Conservation (phyloP, 1,140 invertebrate genomes). For the Drosophila gunungcola region DNA sequence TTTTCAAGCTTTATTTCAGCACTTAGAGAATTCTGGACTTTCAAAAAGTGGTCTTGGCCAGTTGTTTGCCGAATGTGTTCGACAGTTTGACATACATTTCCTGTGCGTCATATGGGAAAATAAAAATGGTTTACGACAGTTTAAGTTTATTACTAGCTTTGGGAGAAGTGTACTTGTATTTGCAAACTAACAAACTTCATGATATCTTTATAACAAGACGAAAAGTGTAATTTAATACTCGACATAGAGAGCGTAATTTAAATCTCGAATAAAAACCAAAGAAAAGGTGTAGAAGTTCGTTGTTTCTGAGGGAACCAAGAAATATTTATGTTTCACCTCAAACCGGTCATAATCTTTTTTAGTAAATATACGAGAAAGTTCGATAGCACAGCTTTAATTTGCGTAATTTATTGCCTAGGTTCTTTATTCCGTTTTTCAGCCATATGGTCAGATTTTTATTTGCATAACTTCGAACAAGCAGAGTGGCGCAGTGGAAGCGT, state of each 20-base stretch:
- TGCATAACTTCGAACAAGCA: neutral
- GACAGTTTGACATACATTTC: too few species aligned
- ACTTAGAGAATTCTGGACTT: neutral
- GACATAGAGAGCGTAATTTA: neutral
- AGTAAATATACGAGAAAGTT: too few species aligned
- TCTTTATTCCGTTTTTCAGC: too few species aligned
- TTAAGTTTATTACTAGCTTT: slow-evolving; percentile 1
- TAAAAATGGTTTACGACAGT: slow-evolving; percentile 23
- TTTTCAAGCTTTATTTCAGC: neutral
- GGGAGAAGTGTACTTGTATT: neutral
- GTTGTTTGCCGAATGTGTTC: too few species aligned
- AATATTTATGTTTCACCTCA: too few species aligned
- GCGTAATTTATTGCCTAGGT: too few species aligned
- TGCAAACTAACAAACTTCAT: neutral
- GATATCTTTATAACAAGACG: neutral
- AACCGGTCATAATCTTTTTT: too few species aligned
- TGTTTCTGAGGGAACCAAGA: too few species aligned
- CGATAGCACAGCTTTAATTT: too few species aligned
- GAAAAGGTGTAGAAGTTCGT: neutral
- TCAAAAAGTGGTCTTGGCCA: neutral
- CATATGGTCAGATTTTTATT: neutral
- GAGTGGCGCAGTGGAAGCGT: slow-evolving; percentile 95
- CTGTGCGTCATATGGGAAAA: neutral
- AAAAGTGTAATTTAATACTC: neutral
- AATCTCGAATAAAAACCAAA: neutral